Base-by-base conservation (phyloP, 2,113 vertebrate genomes). In the Machaerirhynchus nigripectus region DNA sequence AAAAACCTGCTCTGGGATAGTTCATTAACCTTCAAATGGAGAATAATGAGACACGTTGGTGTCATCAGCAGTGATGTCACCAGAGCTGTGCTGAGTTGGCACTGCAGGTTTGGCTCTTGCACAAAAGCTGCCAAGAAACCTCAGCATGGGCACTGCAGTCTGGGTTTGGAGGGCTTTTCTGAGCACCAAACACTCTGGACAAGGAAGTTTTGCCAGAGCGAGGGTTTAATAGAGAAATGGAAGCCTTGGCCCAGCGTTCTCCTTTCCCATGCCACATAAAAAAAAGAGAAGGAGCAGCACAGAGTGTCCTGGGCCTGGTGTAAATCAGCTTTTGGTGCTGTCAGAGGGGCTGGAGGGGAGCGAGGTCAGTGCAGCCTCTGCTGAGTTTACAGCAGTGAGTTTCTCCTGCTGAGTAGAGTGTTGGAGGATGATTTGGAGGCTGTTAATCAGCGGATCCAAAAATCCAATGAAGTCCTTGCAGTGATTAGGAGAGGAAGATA, bases 191-290 rank as follows among this genome's bases (percentile, higher is more conserved):
- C 46, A 4, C 73, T 91, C 84, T 55, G 64, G 44, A 42, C 35
- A 23, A 28, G 53, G 71, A 83, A 35, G n/a, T 31, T 87, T 80
- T 92, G 89, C 87, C 90, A 81, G 60, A 42, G 40, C 1, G 7
- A 56, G 52, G 50, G 6, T 39, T 94, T 93, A 97, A 88, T 87
- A 84, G 87, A 64, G 87, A 92, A 91, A 95, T 96, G 74, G 89
- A 89, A 87, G 20, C 78, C 35, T 89, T 96, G 82, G 94, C 91
- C 63, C 35, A 5, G 61, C 3, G 1, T n/a, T 67, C 33, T 85
- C 27, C 68, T 67, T 77, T 61, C 68, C 37, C 37, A 56, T 64
- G 39, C 71, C 56, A 30, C 44, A 8, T n/a, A 6, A 9, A 70
- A 87, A 89, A 49, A 11, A 30, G 46, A 39, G 81, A 31, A 55